Base-by-base conservation (phyloP, 2,113 vertebrate genomes). In the Lepus europaeus region DNA sequence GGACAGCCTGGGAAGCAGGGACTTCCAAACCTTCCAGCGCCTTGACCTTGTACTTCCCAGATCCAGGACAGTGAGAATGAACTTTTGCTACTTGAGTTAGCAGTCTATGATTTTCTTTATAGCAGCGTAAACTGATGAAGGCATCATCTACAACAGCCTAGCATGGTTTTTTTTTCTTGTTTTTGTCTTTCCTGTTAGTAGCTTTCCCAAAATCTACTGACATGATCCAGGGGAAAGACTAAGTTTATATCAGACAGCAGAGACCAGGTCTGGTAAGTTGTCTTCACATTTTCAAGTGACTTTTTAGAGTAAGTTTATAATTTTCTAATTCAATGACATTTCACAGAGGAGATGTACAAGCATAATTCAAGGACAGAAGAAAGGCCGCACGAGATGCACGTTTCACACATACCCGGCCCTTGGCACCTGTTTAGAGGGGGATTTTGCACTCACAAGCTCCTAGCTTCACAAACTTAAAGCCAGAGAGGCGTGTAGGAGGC, bases 221-320 rank as follows among this genome's bases (percentile, higher is more conserved):
- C n/a, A 76, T 64, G 59, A 8, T n/a, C 49, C 63, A 94, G 49
- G 27, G 36, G 64, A 61, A 74, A 92, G 77, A 45, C 59, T 23
- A 9, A 4, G 5, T 51, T 66, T 27, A 39, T 0, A 70, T 22
- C 36, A 77, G 82, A n/a, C 29, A 74, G 33, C 19, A 59, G 76
- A 72, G 20, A 29, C 19, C 76, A 36, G 20, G 9, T 33, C 84
- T 61, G 64, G 79, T 72, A 19, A 22, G 69, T n/a, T 77, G 69
- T 81, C 73, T 92, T 78, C 82, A 59, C 16, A 25, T 36, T 86
- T 97, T 93, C 76, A 49, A 72, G 69, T 31, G 84, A 72, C 27
- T 80, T 66, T 89, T 88, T 74, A 66, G 33, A 77, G 33, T 9
- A 64, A 51, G 70, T 95, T 36, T 77, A 2, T 33, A 76, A 63